Evolutionary conservation across 2,797 vertebrate genomes (phyloP).

Genomic region (Tokudaia muenninki): DNA sequence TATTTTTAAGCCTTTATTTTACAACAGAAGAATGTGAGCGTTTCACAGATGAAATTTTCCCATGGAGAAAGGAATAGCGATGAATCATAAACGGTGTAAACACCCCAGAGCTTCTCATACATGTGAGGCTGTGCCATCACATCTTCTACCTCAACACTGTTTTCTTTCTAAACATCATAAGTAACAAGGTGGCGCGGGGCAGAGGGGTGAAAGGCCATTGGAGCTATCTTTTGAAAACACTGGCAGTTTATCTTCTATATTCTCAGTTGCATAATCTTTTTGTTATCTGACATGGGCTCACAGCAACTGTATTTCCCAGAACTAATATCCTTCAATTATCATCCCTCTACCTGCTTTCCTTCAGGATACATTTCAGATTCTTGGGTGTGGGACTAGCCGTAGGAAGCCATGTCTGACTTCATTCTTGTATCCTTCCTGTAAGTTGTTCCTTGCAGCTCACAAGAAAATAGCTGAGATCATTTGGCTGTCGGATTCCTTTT

Average conservation of each 20-base stretch:
- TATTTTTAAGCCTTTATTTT: conserved; percentile 85
- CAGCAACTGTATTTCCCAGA: conserved; percentile 40
- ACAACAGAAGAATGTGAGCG: conserved; percentile 71
- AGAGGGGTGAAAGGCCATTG: background rate
- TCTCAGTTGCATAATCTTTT: conserved; percentile 39
- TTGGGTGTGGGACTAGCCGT: background rate
- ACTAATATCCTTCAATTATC: background rate
- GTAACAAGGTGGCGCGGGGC: background rate
- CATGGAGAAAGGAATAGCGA: conserved; percentile 70
- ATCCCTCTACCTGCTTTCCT: background rate
- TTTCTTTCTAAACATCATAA: conserved; percentile 78
- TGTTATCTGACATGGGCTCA: background rate
- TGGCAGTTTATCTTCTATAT: conserved; percentile 1
- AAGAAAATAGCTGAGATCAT: background rate
- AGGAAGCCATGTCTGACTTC: background rate
- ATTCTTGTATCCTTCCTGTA: background rate
- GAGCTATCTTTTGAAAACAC: conserved; percentile 63
- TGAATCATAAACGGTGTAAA: conserved; percentile 80
- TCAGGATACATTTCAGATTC: conserved; percentile 18
- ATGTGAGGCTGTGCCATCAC: conserved; percentile 27
- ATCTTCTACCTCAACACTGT: conserved; percentile 64
- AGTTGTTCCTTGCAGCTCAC: background rate
- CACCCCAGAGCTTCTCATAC: conserved; percentile 38
- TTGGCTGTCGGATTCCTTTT: background rate
- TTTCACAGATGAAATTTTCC: conserved; percentile 79